A percentile compares a stretch with the other conserved stretches of the same genome.
phyloP scores from a whole-genome alignment of 2,113 vertebrate genomes.

The Solea senegalensis region DNA sequence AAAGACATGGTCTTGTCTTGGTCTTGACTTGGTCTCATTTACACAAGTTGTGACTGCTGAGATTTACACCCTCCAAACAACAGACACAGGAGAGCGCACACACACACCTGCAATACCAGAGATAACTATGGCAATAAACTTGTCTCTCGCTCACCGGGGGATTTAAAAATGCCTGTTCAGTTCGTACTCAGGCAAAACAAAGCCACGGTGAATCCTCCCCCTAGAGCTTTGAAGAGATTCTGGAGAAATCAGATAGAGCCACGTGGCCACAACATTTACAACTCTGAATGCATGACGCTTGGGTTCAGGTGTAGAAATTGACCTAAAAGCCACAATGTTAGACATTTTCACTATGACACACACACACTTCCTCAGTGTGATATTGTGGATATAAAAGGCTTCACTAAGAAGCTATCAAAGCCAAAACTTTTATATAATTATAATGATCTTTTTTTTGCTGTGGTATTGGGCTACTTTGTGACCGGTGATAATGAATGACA shows the following conservation, averaged over 20 bases:
- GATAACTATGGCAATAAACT: conserved; percentile 39
- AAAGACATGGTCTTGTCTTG: no score
- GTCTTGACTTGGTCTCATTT: no score
- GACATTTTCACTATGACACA: background rate
- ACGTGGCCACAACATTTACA: conserved; percentile 67
- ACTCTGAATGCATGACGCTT: conserved; percentile 48
- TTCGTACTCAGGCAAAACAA: conserved; percentile 69
- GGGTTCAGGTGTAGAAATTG: conserved; percentile 49
- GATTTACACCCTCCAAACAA: conserved; percentile 20
- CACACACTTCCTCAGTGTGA: background rate
- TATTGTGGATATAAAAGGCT: background rate
- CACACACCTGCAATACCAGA: conserved; percentile 28
- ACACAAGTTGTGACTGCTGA: background rate
- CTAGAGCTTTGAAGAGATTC: conserved; percentile 59
- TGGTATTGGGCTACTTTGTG: no score
- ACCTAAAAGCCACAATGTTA: conserved; percentile 25
- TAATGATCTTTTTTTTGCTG: no score
- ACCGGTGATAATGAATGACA: no score
- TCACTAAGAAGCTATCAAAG: no score
- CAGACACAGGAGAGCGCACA: conserved; percentile 13
- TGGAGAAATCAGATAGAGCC: conserved; percentile 63
- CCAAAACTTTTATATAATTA: no score
- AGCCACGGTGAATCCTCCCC: conserved; percentile 58
- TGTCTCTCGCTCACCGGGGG: conserved; percentile 39
- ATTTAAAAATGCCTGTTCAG: conserved; percentile 57